These are phyloP conservation scores for Taenioides sp. DNA, from an alignment of 2,797 vertebrate species.

Conservation along the genomic window DNA sequence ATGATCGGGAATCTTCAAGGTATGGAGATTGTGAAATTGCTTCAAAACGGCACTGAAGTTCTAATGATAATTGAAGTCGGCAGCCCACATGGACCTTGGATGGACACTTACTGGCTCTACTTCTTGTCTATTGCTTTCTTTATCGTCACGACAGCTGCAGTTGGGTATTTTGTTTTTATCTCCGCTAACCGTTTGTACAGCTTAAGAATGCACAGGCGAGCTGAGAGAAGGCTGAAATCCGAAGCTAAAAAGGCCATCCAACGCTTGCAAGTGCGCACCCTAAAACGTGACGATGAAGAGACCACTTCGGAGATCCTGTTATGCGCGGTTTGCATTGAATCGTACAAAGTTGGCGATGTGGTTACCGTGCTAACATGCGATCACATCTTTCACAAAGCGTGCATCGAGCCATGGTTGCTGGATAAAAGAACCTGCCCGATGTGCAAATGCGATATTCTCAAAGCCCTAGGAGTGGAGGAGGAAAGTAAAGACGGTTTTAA, in stretches of 20 bases:
- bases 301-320: constrained; percentile 79
- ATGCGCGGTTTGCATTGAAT: constrained; percentile 92
- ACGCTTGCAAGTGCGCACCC: constrained; percentile 81
- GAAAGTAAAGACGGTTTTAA: constrained; percentile 44
- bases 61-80: constrained; percentile 82
- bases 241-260: constrained; percentile 87
- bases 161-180: constrained; percentile 90
- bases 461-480: constrained; percentile 84
- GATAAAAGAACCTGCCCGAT: constrained; percentile 93
- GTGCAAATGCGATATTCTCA: constrained; percentile 95
- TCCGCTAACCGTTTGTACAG: constrained; percentile 82
- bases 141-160: constrained; percentile 85
- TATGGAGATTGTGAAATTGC: constrained; percentile 73
- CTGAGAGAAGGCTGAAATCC: constrained; percentile 81
- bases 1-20: constrained; percentile 89
- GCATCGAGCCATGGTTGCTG: constrained; percentile 94
- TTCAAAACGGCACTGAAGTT: constrained; percentile 77
- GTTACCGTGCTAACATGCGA: constrained; percentile 92
- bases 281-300: constrained; percentile 87
- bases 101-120: constrained; percentile 89
- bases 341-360: constrained; percentile 85
- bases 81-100: constrained; percentile 80
- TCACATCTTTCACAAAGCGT: constrained; percentile 92
- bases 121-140: constrained; percentile 91
- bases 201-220: constrained; percentile 72